Evolutionary conservation across 2,888 invertebrate genomes (phyloP).

Genomic region (Panopea generosa): DNA sequence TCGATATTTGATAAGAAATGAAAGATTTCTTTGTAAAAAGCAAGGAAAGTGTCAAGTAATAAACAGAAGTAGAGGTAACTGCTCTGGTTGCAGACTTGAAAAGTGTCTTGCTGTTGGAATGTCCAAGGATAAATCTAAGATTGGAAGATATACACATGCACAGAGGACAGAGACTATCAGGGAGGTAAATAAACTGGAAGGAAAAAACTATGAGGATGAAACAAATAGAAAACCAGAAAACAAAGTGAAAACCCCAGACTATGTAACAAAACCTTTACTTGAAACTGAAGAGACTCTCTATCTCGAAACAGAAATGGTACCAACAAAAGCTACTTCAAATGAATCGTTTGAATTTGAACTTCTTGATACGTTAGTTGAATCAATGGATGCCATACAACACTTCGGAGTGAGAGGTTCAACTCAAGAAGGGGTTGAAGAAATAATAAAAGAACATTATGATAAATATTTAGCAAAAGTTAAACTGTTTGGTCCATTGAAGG

Average conservation of each 20-base stretch:
- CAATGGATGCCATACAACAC: constrained; percentile 54
- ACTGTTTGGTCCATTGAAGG: constrained; percentile 58
- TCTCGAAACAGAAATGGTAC: constrained; percentile 4
- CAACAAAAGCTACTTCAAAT: not conserved
- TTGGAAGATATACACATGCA: constrained; percentile 58
- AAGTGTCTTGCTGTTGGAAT: constrained; percentile 60
- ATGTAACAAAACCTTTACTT: not conserved
- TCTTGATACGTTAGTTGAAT: constrained; percentile 16
- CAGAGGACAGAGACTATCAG: constrained; percentile 59
- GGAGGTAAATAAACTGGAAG: constrained; percentile 57
- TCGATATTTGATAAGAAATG: constrained; percentile 48
- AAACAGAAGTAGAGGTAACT: constrained; percentile 57
- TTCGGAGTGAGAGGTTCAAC: constrained; percentile 52
- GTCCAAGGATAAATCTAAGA: constrained; percentile 58
- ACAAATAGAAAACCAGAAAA: not conserved
- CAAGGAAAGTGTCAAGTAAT: constrained; percentile 42
- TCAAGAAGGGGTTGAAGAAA: constrained; percentile 36
- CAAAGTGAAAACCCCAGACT: not conserved
- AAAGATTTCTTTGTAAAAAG: constrained; percentile 54
- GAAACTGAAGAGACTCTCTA: constrained; percentile 6
- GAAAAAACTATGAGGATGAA: constrained; percentile 26
- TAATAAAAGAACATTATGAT: constrained; percentile 57
- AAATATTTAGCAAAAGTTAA: constrained; percentile 51
- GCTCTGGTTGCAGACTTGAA: constrained; percentile 56
- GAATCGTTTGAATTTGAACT: constrained; percentile 25